Evolutionary conservation across 2,888 invertebrate genomes (phyloP).

Genomic region (Esperia sulphurella): DNA sequence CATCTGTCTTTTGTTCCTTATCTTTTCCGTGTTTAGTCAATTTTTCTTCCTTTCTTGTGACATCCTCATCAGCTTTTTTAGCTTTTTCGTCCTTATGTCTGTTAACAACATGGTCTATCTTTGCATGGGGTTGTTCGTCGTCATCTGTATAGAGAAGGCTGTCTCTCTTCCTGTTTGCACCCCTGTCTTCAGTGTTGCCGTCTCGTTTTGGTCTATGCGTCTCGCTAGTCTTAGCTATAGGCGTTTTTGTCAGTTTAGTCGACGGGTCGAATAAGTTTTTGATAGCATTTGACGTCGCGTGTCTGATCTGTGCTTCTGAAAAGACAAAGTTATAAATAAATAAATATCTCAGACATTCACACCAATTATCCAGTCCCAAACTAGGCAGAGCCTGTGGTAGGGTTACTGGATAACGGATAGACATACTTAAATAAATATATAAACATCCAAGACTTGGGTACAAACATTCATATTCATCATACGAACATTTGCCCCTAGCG

Average conservation of each 20-base stretch:
- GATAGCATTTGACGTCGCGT: slow-evolving; percentile 56
- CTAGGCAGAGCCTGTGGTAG: too few relatives aligned
- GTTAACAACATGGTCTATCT: slow-evolving; percentile 61
- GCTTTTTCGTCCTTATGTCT: slow-evolving; percentile 47
- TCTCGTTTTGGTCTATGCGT: background rate
- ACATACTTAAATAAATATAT: too few relatives aligned
- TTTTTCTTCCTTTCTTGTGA: background rate
- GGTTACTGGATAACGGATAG: too few relatives aligned
- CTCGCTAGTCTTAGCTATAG: slow-evolving; percentile 27
- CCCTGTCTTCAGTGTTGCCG: background rate
- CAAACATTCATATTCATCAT: too few relatives aligned
- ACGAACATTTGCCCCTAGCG: too few relatives aligned
- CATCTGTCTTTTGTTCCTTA: slow-evolving; percentile 3
- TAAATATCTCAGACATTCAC: too few relatives aligned
- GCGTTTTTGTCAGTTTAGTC: slow-evolving; percentile 47
- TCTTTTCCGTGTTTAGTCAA: slow-evolving; percentile 2
- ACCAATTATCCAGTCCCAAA: too few relatives aligned
- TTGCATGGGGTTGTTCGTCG: slow-evolving; percentile 51
- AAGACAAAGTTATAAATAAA: background rate
- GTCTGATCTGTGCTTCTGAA: slow-evolving; percentile 60
- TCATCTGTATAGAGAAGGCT: slow-evolving; percentile 69
- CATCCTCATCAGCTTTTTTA: slow-evolving; percentile 4
- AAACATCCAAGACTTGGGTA: too few relatives aligned
- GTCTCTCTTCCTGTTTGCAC: slow-evolving; percentile 45
- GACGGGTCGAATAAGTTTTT: slow-evolving; percentile 46